Conservation (phyloP, 2,888 invertebrate species). For the Acholoe squamosa region DNA sequence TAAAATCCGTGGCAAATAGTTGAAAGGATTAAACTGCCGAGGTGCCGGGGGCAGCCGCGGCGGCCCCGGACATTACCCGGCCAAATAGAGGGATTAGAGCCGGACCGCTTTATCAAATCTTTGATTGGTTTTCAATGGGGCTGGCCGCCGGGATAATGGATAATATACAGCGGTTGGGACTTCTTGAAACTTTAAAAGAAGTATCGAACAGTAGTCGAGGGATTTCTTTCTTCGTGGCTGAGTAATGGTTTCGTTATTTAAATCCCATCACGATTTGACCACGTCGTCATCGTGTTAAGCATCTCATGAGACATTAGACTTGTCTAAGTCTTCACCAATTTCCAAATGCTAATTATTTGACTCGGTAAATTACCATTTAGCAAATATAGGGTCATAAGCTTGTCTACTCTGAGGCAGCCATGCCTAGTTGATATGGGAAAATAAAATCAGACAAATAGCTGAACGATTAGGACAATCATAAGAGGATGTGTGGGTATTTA, state of each 20-base stretch:
- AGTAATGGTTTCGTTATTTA: constrained; percentile 1
- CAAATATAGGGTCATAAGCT: not conserved
- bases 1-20: constrained; percentile 47
- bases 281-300: too few species aligned
- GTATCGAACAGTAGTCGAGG: too few species aligned
- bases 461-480: constrained; percentile 26
- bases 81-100: constrained; percentile 43
- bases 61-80: not conserved
- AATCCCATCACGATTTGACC: not conserved
- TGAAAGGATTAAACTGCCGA: constrained; percentile 33
- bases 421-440: not conserved
- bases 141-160: constrained; percentile 3
- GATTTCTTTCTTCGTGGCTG: not conserved
- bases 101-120: constrained; percentile 24
- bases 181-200: not conserved
- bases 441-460: not conserved
- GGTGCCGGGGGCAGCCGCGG: not conserved
- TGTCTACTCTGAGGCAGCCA: not conserved
- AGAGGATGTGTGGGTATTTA: not conserved
- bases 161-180: not conserved
- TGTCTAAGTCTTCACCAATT: not conserved
- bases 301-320: too few species aligned
- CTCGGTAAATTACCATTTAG: too few species aligned
- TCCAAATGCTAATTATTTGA: too few species aligned
- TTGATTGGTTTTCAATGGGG: constrained; percentile 42